Evolutionary conservation across 2,888 invertebrate genomes (phyloP).

Genomic region (Aspidiotus rigidus): DNA sequence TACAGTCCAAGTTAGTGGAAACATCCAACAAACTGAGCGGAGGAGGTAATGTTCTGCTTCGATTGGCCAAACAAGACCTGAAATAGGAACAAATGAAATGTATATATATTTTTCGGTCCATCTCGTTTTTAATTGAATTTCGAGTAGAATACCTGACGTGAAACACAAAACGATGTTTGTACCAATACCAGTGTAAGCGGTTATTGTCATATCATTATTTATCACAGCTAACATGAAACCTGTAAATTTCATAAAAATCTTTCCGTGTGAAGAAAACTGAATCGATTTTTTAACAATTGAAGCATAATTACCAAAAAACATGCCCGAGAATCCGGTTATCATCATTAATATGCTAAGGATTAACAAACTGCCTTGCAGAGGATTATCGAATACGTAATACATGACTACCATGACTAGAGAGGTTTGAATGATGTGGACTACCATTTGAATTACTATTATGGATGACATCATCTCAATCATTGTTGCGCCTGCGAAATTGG

Average conservation of each 20-base stretch:
- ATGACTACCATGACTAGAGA: conserved; percentile 39
- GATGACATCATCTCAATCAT: conserved; percentile 37
- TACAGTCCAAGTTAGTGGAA: conserved; percentile 74
- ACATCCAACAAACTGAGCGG: conserved; percentile 52
- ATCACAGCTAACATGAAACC: conserved; percentile 40
- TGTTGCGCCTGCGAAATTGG: conserved; percentile 34
- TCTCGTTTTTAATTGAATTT: too few relatives aligned
- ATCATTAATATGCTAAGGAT: conserved; percentile 39
- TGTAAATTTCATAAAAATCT: conserved; percentile 18
- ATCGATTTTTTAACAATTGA: conserved; percentile 3
- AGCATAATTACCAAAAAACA: conserved; percentile 39
- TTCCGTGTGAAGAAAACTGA: too few relatives aligned
- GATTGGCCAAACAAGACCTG: conserved; percentile 55
- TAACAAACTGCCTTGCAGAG: conserved; percentile 39
- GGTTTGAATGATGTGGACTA: conserved; percentile 39
- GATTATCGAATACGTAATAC: conserved; percentile 40
- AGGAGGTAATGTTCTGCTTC: conserved; percentile 54
- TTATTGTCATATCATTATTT: conserved; percentile 39
- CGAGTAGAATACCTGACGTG: conserved; percentile 38
- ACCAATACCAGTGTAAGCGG: conserved; percentile 40
- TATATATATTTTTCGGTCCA: background rate
- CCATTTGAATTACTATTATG: conserved; percentile 38
- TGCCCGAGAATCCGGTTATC: conserved; percentile 40
- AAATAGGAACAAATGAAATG: conserved; percentile 9
- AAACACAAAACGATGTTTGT: conserved; percentile 40